Base-by-base conservation (phyloP, 2,113 vertebrate species). In the Callipepla squamata region DNA sequence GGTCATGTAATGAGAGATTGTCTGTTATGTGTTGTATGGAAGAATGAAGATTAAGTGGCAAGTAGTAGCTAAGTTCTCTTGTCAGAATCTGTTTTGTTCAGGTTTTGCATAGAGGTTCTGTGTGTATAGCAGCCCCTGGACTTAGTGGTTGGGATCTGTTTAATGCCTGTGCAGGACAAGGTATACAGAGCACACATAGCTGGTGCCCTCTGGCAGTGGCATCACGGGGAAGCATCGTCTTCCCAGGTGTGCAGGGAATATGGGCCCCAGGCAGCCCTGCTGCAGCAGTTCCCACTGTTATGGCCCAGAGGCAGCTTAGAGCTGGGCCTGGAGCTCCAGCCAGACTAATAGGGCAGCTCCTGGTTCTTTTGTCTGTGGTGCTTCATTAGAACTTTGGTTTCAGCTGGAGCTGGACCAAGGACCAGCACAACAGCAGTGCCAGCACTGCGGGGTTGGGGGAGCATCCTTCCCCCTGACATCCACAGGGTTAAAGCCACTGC, bases 221-320 rank as follows among this genome's bases (percentile, higher is more conserved):
- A 23, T 28, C 84, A 66, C 32, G 89, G 70, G 59, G 72, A 40
- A 61, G 48, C 4, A 0, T 12, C 17, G 45, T 36, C 89, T 94
- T 92, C 67, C 59, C 72, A 50, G 74, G 81, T 53, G 3, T 36
- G 74, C 78, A 87, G 62, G 57, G 83, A 87, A 58, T 18, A 21
- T 13, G 0, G 0, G 87, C 92, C 85, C 19, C 73, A 67, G 90
- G 95, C 90, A 86, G 85, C 76, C 70, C 34, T 74, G 47, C 82
- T 70, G 20, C 85, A 67, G 48, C 59, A n/a, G 28, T 94, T 93
- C 90, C 80, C 85, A 88, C 57, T 73, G 11, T 77, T 70, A 68
- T 83, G 91, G 88, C 92, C 88, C 90, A 88, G 88, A 67, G 93
- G 82, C 88, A 93, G 34, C 61, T 69, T 20, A 30, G 50, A 87